A percentile compares a stretch with the other conserved stretches of the same genome.
phyloP scores from a whole-genome alignment of 2,888 invertebrate genomes.

The Gari tellinella region DNA sequence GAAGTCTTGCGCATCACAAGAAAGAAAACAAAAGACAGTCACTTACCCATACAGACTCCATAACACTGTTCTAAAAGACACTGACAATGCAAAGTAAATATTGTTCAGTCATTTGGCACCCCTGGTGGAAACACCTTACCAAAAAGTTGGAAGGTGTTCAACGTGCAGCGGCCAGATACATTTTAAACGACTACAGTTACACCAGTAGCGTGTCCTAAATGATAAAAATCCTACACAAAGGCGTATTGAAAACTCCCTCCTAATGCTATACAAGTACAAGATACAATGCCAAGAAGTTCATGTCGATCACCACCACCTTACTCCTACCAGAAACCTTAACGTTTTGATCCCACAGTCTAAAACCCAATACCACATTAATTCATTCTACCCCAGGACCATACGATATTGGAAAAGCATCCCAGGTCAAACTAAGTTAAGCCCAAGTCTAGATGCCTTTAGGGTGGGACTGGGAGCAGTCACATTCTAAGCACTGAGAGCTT shows the following conservation, averaged over 20 bases:
- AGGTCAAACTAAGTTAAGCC: constrained; percentile 2
- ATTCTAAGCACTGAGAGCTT: too few species aligned
- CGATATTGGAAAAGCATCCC: constrained; percentile 17
- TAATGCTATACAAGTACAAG: constrained; percentile 13
- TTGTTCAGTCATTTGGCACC: constrained; percentile 14
- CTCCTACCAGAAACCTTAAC: constrained; percentile 12
- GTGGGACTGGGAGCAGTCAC: constrained; percentile 1
- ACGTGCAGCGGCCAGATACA: constrained; percentile 24
- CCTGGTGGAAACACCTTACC: constrained; percentile 13
- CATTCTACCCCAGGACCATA: constrained; percentile 9
- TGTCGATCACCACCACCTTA: constrained; percentile 9
- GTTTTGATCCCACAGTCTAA: constrained; percentile 14
- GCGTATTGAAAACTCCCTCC: neutral
- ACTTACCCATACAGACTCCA: constrained; percentile 19
- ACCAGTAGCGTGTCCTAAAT: constrained; percentile 18
- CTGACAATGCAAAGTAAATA: constrained; percentile 22
- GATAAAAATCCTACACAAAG: constrained; percentile 4
- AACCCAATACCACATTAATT: constrained; percentile 17
- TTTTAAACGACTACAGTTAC: constrained; percentile 4
- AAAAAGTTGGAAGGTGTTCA: constrained; percentile 14
- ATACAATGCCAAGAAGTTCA: constrained; percentile 3
- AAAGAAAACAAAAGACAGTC: constrained; percentile 9
- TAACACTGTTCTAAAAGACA: constrained; percentile 6
- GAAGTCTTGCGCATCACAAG: constrained; percentile 12
- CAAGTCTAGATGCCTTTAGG: constrained; percentile 13